phyloP scores from a whole-genome alignment of 1,140 invertebrate species.

The Trichogramma pretiosum region DNA sequence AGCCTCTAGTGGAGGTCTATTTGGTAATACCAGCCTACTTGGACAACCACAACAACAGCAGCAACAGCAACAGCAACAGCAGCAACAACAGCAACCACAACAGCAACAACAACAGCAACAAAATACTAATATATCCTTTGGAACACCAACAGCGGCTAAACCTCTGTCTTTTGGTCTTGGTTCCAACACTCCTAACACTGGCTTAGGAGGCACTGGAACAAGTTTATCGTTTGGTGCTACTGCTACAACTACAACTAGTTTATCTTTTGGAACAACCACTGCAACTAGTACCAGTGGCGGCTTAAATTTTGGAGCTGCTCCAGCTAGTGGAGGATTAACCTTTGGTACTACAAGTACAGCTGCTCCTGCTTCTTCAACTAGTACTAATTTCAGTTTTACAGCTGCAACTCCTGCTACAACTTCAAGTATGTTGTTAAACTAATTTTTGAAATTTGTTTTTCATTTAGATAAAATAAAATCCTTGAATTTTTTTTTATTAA shows the following conservation, averaged over 20 bases:
- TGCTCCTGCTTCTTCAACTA: slow-evolving; percentile 12
- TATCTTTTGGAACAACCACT: slow-evolving; percentile 26
- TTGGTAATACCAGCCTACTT: no score
- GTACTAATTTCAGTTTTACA: slow-evolving; percentile 30
- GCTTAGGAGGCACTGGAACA: background rate
- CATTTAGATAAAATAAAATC: slow-evolving; percentile 13
- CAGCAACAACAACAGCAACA: background rate
- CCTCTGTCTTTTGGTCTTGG: background rate
- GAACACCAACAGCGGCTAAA: slow-evolving; percentile 1
- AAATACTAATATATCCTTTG: slow-evolving; percentile 9
- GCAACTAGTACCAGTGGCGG: slow-evolving; percentile 11
- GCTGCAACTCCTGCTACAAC: slow-evolving; percentile 26
- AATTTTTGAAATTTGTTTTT: slow-evolving; percentile 18
- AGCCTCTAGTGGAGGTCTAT: no score
- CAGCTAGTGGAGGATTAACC: slow-evolving; percentile 20
- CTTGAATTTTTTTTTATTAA: slow-evolving; percentile 6
- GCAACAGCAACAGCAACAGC: slow-evolving; percentile 8
- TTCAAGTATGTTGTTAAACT: slow-evolving; percentile 18
- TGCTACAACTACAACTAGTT: slow-evolving; percentile 16
- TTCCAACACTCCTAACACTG: background rate
- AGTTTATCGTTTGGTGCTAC: slow-evolving; percentile 17
- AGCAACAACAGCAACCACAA: slow-evolving; percentile 15
- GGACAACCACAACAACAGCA: no score
- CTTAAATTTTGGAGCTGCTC: slow-evolving; percentile 28
- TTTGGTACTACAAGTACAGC: slow-evolving; percentile 31